Base-by-base conservation (phyloP, 2,888 invertebrate species). In the Entomobrya multifasciata region DNA sequence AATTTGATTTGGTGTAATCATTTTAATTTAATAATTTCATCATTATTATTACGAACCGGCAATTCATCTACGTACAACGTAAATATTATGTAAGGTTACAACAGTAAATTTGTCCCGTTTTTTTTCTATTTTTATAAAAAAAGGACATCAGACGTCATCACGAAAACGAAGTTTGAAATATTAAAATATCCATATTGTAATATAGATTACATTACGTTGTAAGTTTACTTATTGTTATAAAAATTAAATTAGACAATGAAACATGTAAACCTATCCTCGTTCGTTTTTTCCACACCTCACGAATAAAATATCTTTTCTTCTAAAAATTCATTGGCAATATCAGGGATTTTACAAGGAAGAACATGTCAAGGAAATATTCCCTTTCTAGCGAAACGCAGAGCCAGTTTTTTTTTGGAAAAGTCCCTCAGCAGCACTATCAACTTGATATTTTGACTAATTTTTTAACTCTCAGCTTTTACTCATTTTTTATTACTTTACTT, bases 101-200 rank as follows among this genome's bases (percentile, higher is more conserved):
- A 60, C 41, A 77, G 36, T 22, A 74, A 74, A 74, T 52, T 41
- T 65, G 65, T 30, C 52, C 74, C 55, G 57, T 57, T 30, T 57
- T 49, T n/a, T 8, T 13, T 17, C 8, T 57, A 44, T 57, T 57
- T 57, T 57, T 77, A 57, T 67, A 36, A 65, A 17, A 76, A 76
- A 79, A 44, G 62, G 47, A 17, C 49, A 65, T 79, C 49, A 62
- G 62, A 65, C 62, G 78, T 65, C 78, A 79, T 79, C 78, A 62
- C 62, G 78, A 49, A 47, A 49, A 77, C 22, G 55, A 57, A 76
- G 55, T 55, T n/a, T 76, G 30, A 52, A 4, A 49, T 72, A 49
- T 49, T 49, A 76, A 57, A 57, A 57, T 74, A 65, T 65, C n/a
- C 30, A 70, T 72, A 49, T 8, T 70, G 47, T 41, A 65, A 55